Base-by-base conservation (phyloP, 2,888 invertebrate genomes). In the Trissolcus japonicus region DNA sequence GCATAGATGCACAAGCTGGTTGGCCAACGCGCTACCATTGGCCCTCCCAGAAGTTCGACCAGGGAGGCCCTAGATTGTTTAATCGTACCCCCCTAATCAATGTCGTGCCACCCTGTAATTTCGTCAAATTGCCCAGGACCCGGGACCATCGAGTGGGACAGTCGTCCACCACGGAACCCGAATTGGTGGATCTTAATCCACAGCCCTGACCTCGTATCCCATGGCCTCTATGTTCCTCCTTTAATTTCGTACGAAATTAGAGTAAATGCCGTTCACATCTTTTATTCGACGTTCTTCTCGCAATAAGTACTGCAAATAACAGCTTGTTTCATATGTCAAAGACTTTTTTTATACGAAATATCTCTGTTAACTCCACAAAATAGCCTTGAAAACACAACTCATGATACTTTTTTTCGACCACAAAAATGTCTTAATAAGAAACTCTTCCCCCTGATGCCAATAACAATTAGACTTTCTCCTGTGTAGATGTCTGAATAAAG, bases 1-100 rank as follows among this genome's bases (percentile, higher is more conserved):
- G 85, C 82, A 82, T 83, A 84, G 84, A 79, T 71, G 68, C 80
- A 60, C 75, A 69, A 73, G 65, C 76, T 56, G 63, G 76, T 78
- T 74, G 67, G 74, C 77, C 77, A 66, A 56, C 73, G 79, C 60
- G 79, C 69, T 79, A 78, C 79, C 80, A 69, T 59, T 40, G 75
- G 87, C 84, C 88, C 88, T 87, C 88, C 88, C 88, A 88, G 88
- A 86, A 88, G 87, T 86, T 86, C 85, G 79, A 86, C 82, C 83
- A 85, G 85, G 87, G 87, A 86, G 88, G 87, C 85, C 51, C 88
- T 87, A 87, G 88, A 88, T 87, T 87, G 87, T 88, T 89, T 87
- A 87, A 89, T 88, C 88, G 87, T 80, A 81, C 85, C 83, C 82
- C 84, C 82, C 84, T 87, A 88, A 87, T 87, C 88, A 88, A 88